A percentile compares a stretch with the other conserved stretches of the same genome.
phyloP scores from a whole-genome alignment of 2,113 vertebrate species.

The human (Homo sapiens) region DNA sequence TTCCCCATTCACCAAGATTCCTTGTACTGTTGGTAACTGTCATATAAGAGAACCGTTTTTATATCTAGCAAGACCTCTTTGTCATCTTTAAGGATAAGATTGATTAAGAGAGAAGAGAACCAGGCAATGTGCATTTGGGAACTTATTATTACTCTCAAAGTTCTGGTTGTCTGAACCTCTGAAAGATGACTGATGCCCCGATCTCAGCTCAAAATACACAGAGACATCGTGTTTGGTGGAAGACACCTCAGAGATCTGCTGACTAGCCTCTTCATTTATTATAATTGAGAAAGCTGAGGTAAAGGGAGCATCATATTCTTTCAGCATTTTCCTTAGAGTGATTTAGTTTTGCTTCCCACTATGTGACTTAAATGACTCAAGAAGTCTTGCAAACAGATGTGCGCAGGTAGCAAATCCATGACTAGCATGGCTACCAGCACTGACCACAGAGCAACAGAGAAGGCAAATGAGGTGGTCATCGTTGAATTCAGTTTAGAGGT shows the following conservation, averaged over 20 bases:
- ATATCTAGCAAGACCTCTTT: not conserved
- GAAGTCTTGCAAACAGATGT: not conserved
- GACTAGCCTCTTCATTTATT: not conserved
- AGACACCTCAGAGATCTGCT: not conserved
- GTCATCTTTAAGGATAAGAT: slow-evolving; percentile 25
- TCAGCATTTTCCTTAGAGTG: not conserved
- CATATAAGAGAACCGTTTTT: not conserved
- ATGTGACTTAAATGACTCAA: not conserved
- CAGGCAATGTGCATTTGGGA: not conserved
- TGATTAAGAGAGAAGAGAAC: slow-evolving; percentile 10
- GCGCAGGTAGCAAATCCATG: not conserved
- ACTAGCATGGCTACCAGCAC: not conserved
- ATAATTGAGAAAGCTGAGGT: not conserved
- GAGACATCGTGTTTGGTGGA: not conserved
- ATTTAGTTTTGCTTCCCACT: slow-evolving; percentile 21
- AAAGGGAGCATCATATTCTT: not conserved
- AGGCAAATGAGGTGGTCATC: not conserved
- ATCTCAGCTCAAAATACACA: slow-evolving; percentile 6
- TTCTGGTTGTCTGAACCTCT: not conserved
- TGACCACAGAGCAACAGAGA: not conserved
- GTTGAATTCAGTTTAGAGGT: not conserved
- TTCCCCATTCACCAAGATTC: not conserved
- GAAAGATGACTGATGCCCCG: not conserved
- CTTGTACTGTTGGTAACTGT: not conserved
- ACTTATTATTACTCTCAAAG: not conserved